Percentiles rank a stretch among this genome's conserved stretches.
Conservation (phyloP, 2,797 vertebrate species). For the Ptychobarbus kaznakovi region DNA sequence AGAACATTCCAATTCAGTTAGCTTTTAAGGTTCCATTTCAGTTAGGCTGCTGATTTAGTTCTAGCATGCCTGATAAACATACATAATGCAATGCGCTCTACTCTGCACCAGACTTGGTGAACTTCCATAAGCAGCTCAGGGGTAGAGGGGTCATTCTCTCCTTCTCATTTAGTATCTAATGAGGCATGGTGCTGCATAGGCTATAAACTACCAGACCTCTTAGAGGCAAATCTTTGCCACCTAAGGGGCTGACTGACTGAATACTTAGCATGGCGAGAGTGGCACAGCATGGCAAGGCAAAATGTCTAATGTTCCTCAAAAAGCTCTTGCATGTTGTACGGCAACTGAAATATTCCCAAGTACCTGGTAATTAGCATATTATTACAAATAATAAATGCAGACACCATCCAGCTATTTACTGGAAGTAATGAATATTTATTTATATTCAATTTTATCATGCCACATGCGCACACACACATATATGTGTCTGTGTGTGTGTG, state of each 20-base stretch:
- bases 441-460: not conserved
- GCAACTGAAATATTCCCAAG: conserved; percentile 28
- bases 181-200: conserved; percentile 74
- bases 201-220: conserved; percentile 74
- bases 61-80: conserved; percentile 31
- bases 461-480: not conserved
- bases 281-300: conserved; percentile 27
- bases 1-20: not conserved
- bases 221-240: conserved; percentile 58
- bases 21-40: not conserved
- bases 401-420: not conserved
- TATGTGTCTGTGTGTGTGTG: too few relatives aligned
- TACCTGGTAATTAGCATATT: not conserved
- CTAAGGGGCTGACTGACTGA: conserved; percentile 42
- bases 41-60: conserved; percentile 6
- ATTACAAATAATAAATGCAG: not conserved
- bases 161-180: conserved; percentile 78
- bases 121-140: conserved; percentile 54
- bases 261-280: conserved; percentile 38
- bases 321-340: conserved; percentile 64
- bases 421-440: not conserved
- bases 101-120: conserved; percentile 53
- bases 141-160: conserved; percentile 73
- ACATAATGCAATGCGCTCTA: not conserved
- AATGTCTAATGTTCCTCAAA: conserved; percentile 3